Percentiles rank a stretch among this genome's conserved stretches.
These are phyloP conservation scores for Heloderma charlesbogerti DNA, from an alignment of 2,113 vertebrate genomes.

Conservation along the genomic window DNA sequence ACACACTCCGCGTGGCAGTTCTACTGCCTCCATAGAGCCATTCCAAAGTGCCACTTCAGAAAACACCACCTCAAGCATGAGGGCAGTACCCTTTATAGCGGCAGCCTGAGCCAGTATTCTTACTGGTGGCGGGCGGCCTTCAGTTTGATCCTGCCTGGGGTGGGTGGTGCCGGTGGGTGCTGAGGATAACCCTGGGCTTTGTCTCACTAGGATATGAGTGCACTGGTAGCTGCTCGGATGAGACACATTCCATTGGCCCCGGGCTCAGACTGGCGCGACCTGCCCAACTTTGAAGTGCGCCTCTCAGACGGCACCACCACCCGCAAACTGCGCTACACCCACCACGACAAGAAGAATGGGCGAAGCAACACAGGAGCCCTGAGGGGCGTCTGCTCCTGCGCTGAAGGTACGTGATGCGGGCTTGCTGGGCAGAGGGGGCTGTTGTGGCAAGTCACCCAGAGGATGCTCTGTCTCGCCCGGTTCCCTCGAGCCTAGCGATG, in stretches of 20 bases:
- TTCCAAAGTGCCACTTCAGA: neutral
- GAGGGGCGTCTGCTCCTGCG: conserved; percentile 91
- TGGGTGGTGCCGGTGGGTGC: neutral
- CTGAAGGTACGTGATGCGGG: conserved; percentile 79
- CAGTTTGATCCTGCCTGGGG: neutral
- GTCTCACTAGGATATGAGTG: conserved; percentile 91
- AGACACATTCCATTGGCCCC: conserved; percentile 93
- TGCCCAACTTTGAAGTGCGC: conserved; percentile 93
- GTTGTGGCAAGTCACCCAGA: no score
- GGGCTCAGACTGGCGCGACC: conserved; percentile 94
- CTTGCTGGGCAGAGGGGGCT: fast-evolving
- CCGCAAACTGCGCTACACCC: conserved; percentile 89
- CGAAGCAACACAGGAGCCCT: conserved; percentile 86
- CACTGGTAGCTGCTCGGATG: conserved; percentile 94
- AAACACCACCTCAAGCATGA: neutral
- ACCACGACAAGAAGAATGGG: conserved; percentile 90
- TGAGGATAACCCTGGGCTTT: fast-evolving
- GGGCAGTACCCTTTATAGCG: neutral
- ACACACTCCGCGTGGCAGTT: neutral
- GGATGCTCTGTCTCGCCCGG: no score
- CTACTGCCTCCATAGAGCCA: neutral
- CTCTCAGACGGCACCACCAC: conserved; percentile 89
- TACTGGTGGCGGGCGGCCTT: neutral
- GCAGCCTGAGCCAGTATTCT: no score
- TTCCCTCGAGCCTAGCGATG: no score